phyloP scores from a whole-genome alignment of 2,888 invertebrate species.

The Boloria selene region DNA sequence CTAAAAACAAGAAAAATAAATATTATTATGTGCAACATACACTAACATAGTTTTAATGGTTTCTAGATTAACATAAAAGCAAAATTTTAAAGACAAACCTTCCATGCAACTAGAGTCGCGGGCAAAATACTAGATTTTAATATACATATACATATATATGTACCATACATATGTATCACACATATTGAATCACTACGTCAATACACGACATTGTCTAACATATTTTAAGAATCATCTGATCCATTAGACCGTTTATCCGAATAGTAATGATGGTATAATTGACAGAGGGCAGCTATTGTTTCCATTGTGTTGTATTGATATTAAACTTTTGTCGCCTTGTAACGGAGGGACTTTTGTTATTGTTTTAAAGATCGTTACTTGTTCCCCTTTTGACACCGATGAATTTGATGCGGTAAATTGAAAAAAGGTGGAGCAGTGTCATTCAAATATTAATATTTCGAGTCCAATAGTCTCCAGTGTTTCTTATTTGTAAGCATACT shows the following conservation, averaged over 20 bases:
- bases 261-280: slow-evolving; percentile 82
- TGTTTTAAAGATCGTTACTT: slow-evolving; percentile 66
- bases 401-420: slow-evolving; percentile 60
- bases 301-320: slow-evolving; percentile 77
- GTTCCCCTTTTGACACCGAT: slow-evolving; percentile 59
- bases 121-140: too few species aligned
- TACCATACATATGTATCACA: not conserved
- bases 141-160: too few species aligned
- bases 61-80: too few species aligned
- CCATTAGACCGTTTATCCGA: slow-evolving; percentile 77
- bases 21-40: too few species aligned
- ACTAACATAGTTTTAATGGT: too few species aligned
- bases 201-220: slow-evolving; percentile 64
- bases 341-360: slow-evolving; percentile 70
- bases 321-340: slow-evolving; percentile 81
- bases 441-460: slow-evolving; percentile 50
- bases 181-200: not conserved
- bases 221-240: slow-evolving; percentile 73
- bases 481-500: not conserved
- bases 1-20: too few species aligned
- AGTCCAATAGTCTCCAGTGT: slow-evolving; percentile 2
- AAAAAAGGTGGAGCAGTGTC: slow-evolving; percentile 72
- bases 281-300: slow-evolving; percentile 81
- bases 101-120: too few species aligned
- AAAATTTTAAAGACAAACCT: too few species aligned